Evolutionary conservation across 2,888 invertebrate genomes (phyloP).

Genomic region (Sericinus montela): DNA sequence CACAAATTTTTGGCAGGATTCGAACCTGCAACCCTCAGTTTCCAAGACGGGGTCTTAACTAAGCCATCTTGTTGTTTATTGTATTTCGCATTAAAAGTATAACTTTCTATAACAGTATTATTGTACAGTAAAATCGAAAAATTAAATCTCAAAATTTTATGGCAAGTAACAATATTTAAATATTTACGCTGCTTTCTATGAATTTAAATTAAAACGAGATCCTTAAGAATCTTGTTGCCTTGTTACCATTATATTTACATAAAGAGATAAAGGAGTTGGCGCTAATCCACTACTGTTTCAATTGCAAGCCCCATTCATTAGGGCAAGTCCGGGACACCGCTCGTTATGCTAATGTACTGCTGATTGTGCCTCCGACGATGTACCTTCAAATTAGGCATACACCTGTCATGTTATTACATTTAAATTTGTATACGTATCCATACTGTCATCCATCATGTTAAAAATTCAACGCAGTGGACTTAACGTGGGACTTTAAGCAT

Average conservation of each 20-base stretch:
- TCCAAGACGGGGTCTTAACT: too few relatives aligned
- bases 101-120: too few relatives aligned
- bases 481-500: too few relatives aligned
- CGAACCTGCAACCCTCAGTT: too few relatives aligned
- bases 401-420: constrained; percentile 19
- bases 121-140: too few relatives aligned
- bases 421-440: constrained; percentile 15
- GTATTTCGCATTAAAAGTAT: too few relatives aligned
- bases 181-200: background rate
- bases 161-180: background rate
- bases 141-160: too few relatives aligned
- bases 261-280: constrained; percentile 31
- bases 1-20: too few relatives aligned
- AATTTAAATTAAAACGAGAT: constrained; percentile 4
- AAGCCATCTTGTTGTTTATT: too few relatives aligned
- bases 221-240: constrained; percentile 11
- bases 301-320: constrained; percentile 70
- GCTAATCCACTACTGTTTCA: constrained; percentile 51
- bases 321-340: constrained; percentile 40
- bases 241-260: constrained; percentile 25
- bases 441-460: constrained; percentile 13
- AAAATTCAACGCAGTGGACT: constrained; percentile 3
- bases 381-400: constrained; percentile 20
- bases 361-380: constrained; percentile 30
- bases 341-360: constrained; percentile 63